phyloP scores from a whole-genome alignment of 2,888 invertebrate species.

The Lordiphosa andalusiaca region DNA sequence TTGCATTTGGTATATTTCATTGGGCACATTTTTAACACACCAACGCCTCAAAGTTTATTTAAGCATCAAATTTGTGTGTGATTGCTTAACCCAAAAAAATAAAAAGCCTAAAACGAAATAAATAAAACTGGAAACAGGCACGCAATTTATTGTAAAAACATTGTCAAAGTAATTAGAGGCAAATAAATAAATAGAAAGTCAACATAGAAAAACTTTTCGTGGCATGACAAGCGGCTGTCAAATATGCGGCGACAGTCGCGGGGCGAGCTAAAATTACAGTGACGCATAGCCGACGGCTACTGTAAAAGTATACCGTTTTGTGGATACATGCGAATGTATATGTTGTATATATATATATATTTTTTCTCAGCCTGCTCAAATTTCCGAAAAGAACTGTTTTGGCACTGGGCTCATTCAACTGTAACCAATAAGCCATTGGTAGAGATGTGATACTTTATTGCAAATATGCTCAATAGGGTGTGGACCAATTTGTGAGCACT shows the following conservation, averaged over 20 bases:
- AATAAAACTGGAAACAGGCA: constrained; percentile 36
- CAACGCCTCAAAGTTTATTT: constrained; percentile 67
- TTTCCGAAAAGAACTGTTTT: constrained; percentile 54
- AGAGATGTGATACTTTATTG: constrained; percentile 52
- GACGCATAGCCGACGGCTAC: constrained; percentile 66
- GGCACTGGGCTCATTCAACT: constrained; percentile 54
- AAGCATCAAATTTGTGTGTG: constrained; percentile 54
- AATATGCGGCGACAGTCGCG: constrained; percentile 46
- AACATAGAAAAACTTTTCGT: constrained; percentile 38
- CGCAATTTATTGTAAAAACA: constrained; percentile 76
- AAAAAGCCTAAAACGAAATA: not conserved
- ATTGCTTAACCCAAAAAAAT: constrained; percentile 71
- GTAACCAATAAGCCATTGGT: constrained; percentile 42
- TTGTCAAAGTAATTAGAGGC: constrained; percentile 68
- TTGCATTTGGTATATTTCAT: constrained; percentile 13
- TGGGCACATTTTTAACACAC: constrained; percentile 71
- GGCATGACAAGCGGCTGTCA: constrained; percentile 61
- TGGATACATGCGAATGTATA: not conserved
- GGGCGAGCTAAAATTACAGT: constrained; percentile 63
- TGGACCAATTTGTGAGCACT: constrained; percentile 36
- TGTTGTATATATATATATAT: not conserved
- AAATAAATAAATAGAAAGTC: constrained; percentile 5
- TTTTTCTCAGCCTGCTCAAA: constrained; percentile 54
- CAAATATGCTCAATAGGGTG: constrained; percentile 34
- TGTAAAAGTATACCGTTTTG: constrained; percentile 20